A percentile compares a stretch with the other conserved stretches of the same genome.
Evolutionary conservation across 1,140 invertebrate genomes (phyloP).

Genomic region (Nasonia longicornis): DNA sequence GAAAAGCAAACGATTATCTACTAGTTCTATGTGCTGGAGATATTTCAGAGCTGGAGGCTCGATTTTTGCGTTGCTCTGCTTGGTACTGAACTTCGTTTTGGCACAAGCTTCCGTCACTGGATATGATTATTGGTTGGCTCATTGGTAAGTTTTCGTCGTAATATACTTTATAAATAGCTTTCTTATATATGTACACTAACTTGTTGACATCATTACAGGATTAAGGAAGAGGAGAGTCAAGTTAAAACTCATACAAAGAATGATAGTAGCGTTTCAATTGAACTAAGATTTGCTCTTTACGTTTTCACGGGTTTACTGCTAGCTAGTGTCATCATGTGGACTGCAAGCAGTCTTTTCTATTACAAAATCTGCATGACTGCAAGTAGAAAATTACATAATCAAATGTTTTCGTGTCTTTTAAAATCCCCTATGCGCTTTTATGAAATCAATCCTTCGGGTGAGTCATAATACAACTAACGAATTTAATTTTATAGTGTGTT

Average conservation of each 20-base stretch:
- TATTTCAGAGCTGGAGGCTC: conserved; percentile 71
- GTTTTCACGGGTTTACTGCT: conserved; percentile 63
- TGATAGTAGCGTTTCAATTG: not conserved
- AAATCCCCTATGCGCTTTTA: conserved; percentile 78
- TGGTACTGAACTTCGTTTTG: conserved; percentile 62
- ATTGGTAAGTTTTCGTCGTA: conserved; percentile 56
- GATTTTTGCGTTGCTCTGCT: conserved; percentile 55
- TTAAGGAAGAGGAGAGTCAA: not conserved
- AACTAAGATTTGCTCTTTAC: conserved; percentile 56
- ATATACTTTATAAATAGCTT: not conserved
- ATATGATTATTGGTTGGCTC: conserved; percentile 74
- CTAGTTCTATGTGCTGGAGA: conserved; percentile 65
- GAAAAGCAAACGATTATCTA: not conserved
- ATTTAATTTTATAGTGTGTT: not conserved
- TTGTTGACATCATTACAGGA: conserved; percentile 47
- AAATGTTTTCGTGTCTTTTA: conserved; percentile 74
- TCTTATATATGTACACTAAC: conserved; percentile 50
- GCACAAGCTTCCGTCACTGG: conserved; percentile 69
- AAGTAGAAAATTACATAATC: conserved; percentile 76
- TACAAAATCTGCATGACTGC: conserved; percentile 75
- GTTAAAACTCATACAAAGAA: not conserved
- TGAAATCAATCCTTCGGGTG: conserved; percentile 76
- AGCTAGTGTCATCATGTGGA: conserved; percentile 58
- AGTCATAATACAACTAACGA: conserved; percentile 46
- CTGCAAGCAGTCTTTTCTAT: conserved; percentile 65